Conservation (phyloP, 2,797 vertebrate species). For the Chanos chanos region DNA sequence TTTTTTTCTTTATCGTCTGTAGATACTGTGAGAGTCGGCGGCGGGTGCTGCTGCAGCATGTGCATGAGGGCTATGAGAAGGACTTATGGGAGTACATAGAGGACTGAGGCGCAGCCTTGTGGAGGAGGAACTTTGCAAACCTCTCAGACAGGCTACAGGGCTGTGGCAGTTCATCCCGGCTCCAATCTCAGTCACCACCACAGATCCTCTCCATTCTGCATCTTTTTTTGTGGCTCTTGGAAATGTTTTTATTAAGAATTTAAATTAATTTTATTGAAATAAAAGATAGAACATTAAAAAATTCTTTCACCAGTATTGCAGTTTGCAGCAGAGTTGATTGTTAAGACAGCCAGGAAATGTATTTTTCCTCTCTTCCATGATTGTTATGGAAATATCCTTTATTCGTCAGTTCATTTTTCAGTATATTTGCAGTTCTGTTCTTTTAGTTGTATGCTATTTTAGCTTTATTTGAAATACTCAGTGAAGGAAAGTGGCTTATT, state of each 20-base stretch:
- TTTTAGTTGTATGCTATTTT: conserved; percentile 71
- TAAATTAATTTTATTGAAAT: conserved; percentile 99
- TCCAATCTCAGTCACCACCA: conserved; percentile 82
- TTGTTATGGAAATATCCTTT: neutral
- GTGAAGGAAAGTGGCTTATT: too few relatives aligned
- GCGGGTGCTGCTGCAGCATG: conserved; percentile 97
- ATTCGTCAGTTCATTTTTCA: conserved; percentile 34
- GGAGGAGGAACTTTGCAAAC: too few relatives aligned
- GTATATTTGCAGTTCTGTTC: conserved; percentile 47
- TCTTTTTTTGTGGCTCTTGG: conserved; percentile 44
- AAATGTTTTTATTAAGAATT: conserved; percentile 74
- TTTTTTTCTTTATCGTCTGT: conserved; percentile 23
- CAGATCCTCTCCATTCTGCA: conserved; percentile 72
- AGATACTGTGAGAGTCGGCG: conserved; percentile 99
- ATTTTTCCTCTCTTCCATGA: conserved; percentile 57
- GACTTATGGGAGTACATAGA: conserved; percentile 99
- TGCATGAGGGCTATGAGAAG: conserved; percentile 99
- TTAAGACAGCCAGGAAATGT: conserved; percentile 57
- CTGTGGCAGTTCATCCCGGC: conserved; percentile 1
- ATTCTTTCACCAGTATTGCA: conserved; percentile 90
- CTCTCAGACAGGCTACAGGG: too few relatives aligned
- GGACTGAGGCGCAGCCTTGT: conserved; percentile 84
- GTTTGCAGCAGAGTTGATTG: conserved; percentile 75
- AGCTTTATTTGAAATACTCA: conserved; percentile 74
- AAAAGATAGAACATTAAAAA: conserved; percentile 84